Percentiles rank a stretch among this genome's conserved stretches.
phyloP scores from a whole-genome alignment of 2,113 vertebrate species.

The Tragelaphus buxtoni region DNA sequence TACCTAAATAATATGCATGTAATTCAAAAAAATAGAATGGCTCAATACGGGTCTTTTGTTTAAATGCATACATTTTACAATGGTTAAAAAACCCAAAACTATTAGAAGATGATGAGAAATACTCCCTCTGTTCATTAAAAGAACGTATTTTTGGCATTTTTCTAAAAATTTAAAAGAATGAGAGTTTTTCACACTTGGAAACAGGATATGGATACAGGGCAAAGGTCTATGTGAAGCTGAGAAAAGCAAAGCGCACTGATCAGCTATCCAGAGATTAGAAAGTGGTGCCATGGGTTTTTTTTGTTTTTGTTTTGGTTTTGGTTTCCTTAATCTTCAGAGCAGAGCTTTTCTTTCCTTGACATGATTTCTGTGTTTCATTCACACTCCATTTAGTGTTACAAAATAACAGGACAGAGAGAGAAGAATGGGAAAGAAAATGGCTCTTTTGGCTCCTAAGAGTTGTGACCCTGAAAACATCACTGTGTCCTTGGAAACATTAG shows the following conservation, averaged over 20 bases:
- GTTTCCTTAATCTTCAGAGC: background rate
- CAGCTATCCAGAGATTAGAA: background rate
- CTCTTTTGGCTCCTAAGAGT: background rate
- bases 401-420: background rate
- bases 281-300: rapidly evolving
- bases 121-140: background rate
- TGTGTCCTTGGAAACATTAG: background rate
- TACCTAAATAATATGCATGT: background rate
- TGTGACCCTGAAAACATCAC: background rate
- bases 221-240: background rate
- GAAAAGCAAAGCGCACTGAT: background rate
- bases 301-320: no score
- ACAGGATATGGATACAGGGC: background rate
- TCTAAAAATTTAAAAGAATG: background rate
- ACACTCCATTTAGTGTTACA: background rate
- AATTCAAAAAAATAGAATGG: background rate
- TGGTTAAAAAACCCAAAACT: background rate
- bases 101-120: background rate
- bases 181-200: slow-evolving; percentile 3
- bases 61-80: background rate
- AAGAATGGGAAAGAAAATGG: background rate
- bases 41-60: background rate
- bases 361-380: slow-evolving; percentile 14
- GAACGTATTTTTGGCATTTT: background rate
- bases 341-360: background rate